Base-by-base conservation (phyloP, 2,888 invertebrate species). In the Melipona beecheii region DNA sequence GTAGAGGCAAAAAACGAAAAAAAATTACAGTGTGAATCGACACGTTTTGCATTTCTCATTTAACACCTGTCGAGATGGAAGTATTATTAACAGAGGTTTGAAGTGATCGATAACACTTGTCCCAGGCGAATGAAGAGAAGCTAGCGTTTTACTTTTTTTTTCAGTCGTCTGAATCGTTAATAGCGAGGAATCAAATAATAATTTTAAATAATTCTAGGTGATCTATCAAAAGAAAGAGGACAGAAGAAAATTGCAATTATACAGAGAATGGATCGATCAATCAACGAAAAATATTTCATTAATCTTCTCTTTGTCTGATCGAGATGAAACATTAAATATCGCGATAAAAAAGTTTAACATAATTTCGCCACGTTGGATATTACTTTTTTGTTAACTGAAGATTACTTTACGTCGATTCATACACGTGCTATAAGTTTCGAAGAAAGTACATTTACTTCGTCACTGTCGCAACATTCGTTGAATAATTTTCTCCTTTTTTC, bases 371-470 rank as follows among this genome's bases (percentile, higher is more conserved):
- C 31, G 24, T 78, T 27, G 36, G 52, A 62, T 58, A 52, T 75
- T 19, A 56, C 52, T 36, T 50, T 77, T 58, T 71, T 71, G 82
- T 86, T 71, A 74, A 86, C 82, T 66, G 62, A 43, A 49, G n/a
- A 43, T 43, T 43, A 43, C 9, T 43, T 43, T 19, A 36, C 17
- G n/a, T 0, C 5, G 19, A 54, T 36, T 17, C 6, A 31, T 58
- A 50, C 62, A 19, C n/a, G 43, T 24, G 65, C 31, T 75, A 43
- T 64, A 85, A 81, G 82, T 76, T 79, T 24, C 43, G 43, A 43
- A 43, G 43, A 43, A 43, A 43, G 43, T 43, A 43, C 9, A 43
- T 43, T 43, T 9, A 43, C 43, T 9, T 43, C 1, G 43, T 43
- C 43, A 9, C 43, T 43, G 43, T 43, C 9, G 11, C 43, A 11